Conservation (phyloP, 1,140 invertebrate species). For the Drosophila yakuba region DNA sequence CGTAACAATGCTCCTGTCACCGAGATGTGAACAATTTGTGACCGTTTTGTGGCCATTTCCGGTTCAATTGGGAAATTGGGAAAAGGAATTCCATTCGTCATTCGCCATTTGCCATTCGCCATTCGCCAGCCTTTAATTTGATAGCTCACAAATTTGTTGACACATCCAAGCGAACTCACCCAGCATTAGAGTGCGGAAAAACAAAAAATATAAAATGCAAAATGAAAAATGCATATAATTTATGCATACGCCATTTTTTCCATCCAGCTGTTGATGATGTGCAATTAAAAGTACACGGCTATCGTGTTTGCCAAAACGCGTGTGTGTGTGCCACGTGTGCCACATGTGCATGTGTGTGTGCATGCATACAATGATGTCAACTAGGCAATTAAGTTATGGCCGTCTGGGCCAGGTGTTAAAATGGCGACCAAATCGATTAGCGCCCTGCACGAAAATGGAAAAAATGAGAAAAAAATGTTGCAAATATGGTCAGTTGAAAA, state of each 20-base stretch:
- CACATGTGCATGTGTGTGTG: background rate
- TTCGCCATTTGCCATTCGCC: background rate
- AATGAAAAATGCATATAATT: constrained; percentile 35
- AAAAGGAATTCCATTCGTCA: constrained; percentile 8
- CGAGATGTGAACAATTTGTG: constrained; percentile 5
- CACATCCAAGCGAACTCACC: constrained; percentile 17
- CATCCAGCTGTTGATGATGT: constrained; percentile 39
- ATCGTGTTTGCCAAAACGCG: background rate
- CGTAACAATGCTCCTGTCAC: background rate
- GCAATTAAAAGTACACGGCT: constrained; percentile 44
- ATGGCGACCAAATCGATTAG: constrained; percentile 18
- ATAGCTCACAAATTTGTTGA: constrained; percentile 32
- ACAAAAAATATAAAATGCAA: constrained; percentile 8
- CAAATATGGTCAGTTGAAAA: background rate
- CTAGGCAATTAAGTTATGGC: constrained; percentile 48
- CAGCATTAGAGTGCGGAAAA: constrained; percentile 25
- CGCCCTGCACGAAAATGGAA: background rate
- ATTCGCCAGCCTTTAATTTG: constrained; percentile 27
- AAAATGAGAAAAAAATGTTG: background rate
- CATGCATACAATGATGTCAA: constrained; percentile 46
- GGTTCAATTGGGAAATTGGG: constrained; percentile 11
- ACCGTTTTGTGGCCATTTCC: constrained; percentile 12
- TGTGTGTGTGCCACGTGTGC: no score
- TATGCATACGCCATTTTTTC: constrained; percentile 27
- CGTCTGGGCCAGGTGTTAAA: constrained; percentile 27